Percentiles rank a stretch among this genome's conserved stretches.
Evolutionary conservation across 1,140 invertebrate species (phyloP).

Genomic region (Pantala flavescens): DNA sequence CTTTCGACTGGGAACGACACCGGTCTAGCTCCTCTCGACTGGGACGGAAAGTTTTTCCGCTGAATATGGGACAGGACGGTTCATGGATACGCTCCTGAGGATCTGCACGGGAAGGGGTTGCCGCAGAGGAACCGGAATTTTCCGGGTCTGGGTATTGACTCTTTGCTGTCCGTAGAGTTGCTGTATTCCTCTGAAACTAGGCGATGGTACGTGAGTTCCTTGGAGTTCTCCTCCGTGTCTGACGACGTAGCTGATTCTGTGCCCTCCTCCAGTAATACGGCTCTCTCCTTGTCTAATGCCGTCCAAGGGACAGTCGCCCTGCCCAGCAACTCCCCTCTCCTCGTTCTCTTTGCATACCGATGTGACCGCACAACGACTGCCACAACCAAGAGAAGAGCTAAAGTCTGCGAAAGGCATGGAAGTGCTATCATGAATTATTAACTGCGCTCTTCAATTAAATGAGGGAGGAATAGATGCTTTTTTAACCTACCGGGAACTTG

Average conservation of each 20-base stretch:
- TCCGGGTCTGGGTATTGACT: constrained; percentile 37
- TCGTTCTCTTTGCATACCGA: not conserved
- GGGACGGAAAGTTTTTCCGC: constrained; percentile 23
- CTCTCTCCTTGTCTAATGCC: not conserved
- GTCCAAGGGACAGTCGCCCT: not conserved
- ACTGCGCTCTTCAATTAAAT: too few relatives aligned
- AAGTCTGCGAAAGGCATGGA: too few relatives aligned
- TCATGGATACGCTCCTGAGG: constrained; percentile 31
- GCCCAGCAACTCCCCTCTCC: not conserved
- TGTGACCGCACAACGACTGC: not conserved
- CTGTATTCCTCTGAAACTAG: constrained; percentile 16
- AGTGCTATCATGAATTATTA: too few relatives aligned
- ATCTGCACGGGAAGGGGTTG: constrained; percentile 36
- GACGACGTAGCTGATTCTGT: not conserved
- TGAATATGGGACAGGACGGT: constrained; percentile 22
- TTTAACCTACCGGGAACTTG: too few relatives aligned
- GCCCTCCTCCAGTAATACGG: not conserved
- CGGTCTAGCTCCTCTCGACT: constrained; percentile 16
- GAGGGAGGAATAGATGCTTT: too few relatives aligned
- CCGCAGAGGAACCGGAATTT: constrained; percentile 34
- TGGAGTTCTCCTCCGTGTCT: not conserved
- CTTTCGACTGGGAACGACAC: not conserved
- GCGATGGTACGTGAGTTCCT: not conserved
- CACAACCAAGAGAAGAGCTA: not conserved
- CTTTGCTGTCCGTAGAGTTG: constrained; percentile 33